A percentile compares a stretch with the other conserved stretches of the same genome.
phyloP scores from a whole-genome alignment of 2,113 vertebrate species.

The Calonectris borealis region DNA sequence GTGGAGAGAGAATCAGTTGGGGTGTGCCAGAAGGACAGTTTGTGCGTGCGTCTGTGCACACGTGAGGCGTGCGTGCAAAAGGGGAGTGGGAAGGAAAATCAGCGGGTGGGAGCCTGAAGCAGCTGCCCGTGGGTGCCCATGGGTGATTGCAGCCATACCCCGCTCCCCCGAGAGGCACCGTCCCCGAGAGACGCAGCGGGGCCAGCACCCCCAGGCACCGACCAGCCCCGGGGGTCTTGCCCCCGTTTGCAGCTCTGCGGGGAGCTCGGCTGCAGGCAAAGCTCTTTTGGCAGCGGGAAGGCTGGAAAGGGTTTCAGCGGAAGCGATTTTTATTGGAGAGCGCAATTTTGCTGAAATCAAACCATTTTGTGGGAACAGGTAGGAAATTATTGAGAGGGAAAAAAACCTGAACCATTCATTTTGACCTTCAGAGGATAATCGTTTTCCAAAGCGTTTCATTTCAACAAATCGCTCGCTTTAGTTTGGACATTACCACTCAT shows the following conservation, averaged over 20 bases:
- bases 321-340: background rate
- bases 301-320: background rate
- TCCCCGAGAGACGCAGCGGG: background rate
- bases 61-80: background rate
- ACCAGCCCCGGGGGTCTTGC: background rate
- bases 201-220: background rate
- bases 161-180: background rate
- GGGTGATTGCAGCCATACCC: background rate
- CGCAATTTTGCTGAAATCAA: background rate
- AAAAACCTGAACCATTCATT: background rate
- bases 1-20: background rate
- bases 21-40: too few species aligned
- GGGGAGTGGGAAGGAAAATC: background rate
- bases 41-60: too few species aligned
- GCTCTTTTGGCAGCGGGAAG: background rate
- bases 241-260: background rate
- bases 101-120: background rate
- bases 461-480: background rate
- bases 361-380: background rate
- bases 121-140: background rate
- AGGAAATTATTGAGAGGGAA: background rate
- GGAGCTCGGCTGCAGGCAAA: background rate
- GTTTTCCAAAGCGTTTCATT: background rate
- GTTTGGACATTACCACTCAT: background rate
- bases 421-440: background rate